Percentiles rank a stretch among this genome's conserved stretches.
These are phyloP conservation scores for Ameiurus melas DNA, from an alignment of 2,113 vertebrate genomes.

Conservation along the genomic window DNA sequence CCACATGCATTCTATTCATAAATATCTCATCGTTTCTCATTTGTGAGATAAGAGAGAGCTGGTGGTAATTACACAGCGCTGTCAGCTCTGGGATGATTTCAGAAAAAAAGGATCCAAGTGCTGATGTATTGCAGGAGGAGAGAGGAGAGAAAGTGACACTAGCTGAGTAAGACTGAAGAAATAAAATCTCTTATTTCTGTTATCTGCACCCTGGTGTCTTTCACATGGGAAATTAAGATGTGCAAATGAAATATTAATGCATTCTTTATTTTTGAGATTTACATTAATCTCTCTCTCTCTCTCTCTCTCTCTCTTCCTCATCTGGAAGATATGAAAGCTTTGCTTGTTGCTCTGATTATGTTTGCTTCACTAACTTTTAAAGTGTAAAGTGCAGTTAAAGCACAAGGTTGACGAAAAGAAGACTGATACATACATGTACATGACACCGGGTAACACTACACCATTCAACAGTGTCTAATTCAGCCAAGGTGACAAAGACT, in stretches of 20 bases:
- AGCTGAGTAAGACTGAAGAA: conserved; percentile 81
- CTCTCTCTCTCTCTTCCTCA: conserved; percentile 42
- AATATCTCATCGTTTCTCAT: conserved; percentile 78
- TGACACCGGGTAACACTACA: conserved; percentile 42
- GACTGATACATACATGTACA: neutral
- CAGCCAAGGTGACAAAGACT: conserved; percentile 35
- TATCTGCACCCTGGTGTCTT: conserved; percentile 85
- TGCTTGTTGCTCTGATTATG: conserved; percentile 7
- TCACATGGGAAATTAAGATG: conserved; percentile 83
- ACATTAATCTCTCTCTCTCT: conserved; percentile 77
- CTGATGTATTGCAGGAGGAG: conserved; percentile 80
- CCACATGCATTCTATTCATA: conserved; percentile 74
- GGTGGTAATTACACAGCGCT: conserved; percentile 74
- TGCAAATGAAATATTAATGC: conserved; percentile 97
- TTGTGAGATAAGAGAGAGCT: conserved; percentile 74
- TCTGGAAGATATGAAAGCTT: conserved; percentile 37
- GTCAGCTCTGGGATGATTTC: conserved; percentile 72
- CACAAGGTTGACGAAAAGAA: conserved; percentile 38
- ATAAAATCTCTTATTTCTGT: conserved; percentile 66
- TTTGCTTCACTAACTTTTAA: conserved; percentile 64
- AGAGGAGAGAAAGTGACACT: conserved; percentile 67
- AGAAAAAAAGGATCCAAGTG: conserved; percentile 75
- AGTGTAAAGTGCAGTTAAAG: conserved; percentile 63
- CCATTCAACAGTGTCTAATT: conserved; percentile 61
- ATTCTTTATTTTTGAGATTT: conserved; percentile 81